A percentile compares a stretch with the other conserved stretches of the same genome.
Evolutionary conservation across 2,888 invertebrate species (phyloP).

Genomic region (Polymixis flavicincta): DNA sequence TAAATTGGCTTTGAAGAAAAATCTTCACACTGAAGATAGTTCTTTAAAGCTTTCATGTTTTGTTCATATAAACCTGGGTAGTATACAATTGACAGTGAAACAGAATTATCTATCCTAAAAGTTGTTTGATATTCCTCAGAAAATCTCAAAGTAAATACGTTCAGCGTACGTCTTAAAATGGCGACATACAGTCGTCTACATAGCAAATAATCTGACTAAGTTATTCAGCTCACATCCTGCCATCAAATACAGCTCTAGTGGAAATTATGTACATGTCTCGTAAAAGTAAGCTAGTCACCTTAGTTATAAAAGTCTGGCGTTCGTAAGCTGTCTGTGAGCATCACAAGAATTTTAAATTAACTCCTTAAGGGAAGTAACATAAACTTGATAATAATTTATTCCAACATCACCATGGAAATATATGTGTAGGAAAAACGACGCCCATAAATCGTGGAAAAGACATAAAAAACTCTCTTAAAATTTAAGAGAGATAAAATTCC

Average conservation of each 20-base stretch:
- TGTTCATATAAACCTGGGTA: background rate
- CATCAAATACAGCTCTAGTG: slow-evolving; percentile 18
- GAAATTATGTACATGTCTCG: slow-evolving; percentile 31
- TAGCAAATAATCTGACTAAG: slow-evolving; percentile 33
- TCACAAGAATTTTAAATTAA: slow-evolving; percentile 31
- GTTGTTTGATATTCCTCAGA: background rate
- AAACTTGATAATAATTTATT: slow-evolving; percentile 34
- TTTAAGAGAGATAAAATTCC: slow-evolving; percentile 61
- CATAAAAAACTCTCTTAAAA: slow-evolving; percentile 62
- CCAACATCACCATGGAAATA: slow-evolving; percentile 44
- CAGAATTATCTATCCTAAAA: background rate
- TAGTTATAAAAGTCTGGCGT: slow-evolving; percentile 21
- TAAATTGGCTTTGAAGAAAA: background rate
- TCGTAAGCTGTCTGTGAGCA: slow-evolving; percentile 7
- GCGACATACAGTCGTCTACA: slow-evolving; percentile 5
- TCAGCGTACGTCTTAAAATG: slow-evolving; percentile 3
- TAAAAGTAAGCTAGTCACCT: slow-evolving; percentile 36
- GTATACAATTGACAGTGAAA: background rate
- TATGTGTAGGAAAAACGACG: slow-evolving; percentile 52
- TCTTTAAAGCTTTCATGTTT: background rate
- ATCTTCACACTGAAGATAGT: too few relatives aligned
- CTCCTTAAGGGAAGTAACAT: slow-evolving; percentile 38
- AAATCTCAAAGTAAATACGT: background rate
- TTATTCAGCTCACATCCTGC: slow-evolving; percentile 25
- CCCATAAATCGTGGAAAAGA: slow-evolving; percentile 59